Percentiles rank a stretch among this genome's conserved stretches.
Evolutionary conservation across 2,888 invertebrate genomes (phyloP).

Genomic region (Exephanes ischioxanthus): DNA sequence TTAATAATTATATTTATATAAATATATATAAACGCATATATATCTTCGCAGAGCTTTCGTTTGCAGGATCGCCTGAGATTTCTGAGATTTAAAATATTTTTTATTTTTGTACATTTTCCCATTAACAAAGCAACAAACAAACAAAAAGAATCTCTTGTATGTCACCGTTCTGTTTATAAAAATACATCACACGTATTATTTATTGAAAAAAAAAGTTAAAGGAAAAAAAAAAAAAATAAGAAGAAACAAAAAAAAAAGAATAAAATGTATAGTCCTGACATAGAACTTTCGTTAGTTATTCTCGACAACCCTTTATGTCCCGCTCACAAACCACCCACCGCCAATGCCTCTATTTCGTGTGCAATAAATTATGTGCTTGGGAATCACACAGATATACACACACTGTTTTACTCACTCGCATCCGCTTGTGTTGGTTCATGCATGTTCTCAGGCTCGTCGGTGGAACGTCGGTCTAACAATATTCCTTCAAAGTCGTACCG

Average conservation of each 20-base stretch:
- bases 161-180: constrained; percentile 44
- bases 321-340: constrained; percentile 28
- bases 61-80: constrained; percentile 7
- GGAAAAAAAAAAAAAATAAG: constrained; percentile 12
- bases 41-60: constrained; percentile 14
- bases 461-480: constrained; percentile 20
- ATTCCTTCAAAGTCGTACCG: neutral
- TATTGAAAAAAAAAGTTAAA: constrained; percentile 36
- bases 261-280: constrained; percentile 54
- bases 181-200: constrained; percentile 56
- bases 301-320: constrained; percentile 54
- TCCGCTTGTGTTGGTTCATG: constrained; percentile 63
- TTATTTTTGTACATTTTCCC: constrained; percentile 28
- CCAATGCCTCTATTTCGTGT: constrained; percentile 35
- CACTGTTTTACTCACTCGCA: constrained; percentile 44
- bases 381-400: constrained; percentile 43
- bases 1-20: constrained; percentile 21
- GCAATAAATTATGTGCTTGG: constrained; percentile 54
- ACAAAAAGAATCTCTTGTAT: constrained; percentile 35
- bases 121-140: constrained; percentile 21
- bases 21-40: constrained; percentile 14
- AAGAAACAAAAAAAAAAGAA: constrained; percentile 49
- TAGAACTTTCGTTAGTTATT: constrained; percentile 66
- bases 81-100: constrained; percentile 25
- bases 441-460: constrained; percentile 42